Percentiles rank a stretch among this genome's conserved stretches.
phyloP scores from a whole-genome alignment of 1,140 invertebrate genomes.

The Acromyrmex charruanus region DNA sequence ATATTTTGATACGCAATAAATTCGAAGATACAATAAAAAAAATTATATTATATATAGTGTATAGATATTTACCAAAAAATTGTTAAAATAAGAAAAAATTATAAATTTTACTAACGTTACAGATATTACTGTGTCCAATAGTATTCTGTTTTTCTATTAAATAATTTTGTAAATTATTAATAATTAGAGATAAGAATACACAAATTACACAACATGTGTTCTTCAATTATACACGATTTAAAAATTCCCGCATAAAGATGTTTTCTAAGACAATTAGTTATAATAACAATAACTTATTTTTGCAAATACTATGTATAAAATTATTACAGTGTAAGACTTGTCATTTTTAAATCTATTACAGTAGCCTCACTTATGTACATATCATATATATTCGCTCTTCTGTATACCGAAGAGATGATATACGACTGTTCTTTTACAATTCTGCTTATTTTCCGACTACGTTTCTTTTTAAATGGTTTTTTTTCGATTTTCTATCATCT shows the following conservation, averaged over 20 bases:
- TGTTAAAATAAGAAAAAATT: too few species aligned
- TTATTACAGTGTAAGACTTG: background rate
- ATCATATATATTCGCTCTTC: slow-evolving; percentile 20
- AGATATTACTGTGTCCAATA: too few species aligned
- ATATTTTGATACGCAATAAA: too few species aligned
- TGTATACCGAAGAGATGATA: slow-evolving; percentile 67
- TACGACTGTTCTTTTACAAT: background rate
- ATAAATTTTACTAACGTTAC: too few species aligned
- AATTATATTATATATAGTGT: too few species aligned
- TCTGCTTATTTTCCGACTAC: background rate
- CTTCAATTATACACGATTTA: background rate
- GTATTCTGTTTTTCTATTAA: too few species aligned
- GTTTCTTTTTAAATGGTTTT: background rate
- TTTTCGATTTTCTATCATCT: slow-evolving; percentile 6
- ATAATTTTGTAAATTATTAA: background rate
- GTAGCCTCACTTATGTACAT: background rate
- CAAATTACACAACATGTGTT: background rate
- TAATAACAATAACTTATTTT: background rate
- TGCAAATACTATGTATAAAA: background rate
- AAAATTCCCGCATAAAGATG: background rate
- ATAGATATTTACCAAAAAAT: too few species aligned
- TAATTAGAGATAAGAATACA: background rate
- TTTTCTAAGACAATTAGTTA: background rate
- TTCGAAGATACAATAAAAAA: too few species aligned
- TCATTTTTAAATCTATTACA: slow-evolving; percentile 11